Evolutionary conservation across 2,888 invertebrate species (phyloP).

Genomic region (Eilema depressum): DNA sequence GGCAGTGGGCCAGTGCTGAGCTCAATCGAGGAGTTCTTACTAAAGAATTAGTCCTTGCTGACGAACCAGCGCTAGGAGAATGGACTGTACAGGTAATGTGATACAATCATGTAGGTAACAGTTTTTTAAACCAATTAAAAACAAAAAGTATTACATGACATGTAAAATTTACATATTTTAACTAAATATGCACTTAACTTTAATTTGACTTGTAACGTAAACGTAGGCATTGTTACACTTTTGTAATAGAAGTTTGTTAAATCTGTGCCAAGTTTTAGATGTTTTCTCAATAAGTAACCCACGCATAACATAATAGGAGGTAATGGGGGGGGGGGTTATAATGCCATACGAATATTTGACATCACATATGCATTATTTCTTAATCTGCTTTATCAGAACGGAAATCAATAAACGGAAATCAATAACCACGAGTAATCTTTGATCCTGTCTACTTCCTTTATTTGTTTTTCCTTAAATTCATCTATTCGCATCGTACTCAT

Average conservation of each 20-base stretch:
- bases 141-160: background rate
- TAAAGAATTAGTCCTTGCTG: conserved; percentile 92
- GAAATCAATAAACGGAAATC: conserved; percentile 1
- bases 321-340: too few species aligned
- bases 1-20: conserved; percentile 91
- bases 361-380: too few species aligned
- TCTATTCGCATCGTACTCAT: too few species aligned
- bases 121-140: background rate
- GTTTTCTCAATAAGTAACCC: background rate
- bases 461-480: background rate
- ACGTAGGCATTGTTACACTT: background rate
- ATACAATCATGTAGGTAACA: background rate
- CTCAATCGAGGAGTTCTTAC: conserved; percentile 92
- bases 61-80: conserved; percentile 94
- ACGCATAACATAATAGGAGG: too few species aligned
- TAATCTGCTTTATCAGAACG: background rate
- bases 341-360: too few species aligned
- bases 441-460: too few species aligned
- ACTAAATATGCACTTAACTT: background rate
- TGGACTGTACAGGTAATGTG: conserved; percentile 92
- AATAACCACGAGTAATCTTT: background rate
- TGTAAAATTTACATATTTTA: conserved; percentile 33
- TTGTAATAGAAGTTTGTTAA: background rate
- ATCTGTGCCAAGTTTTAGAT: background rate
- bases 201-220: background rate